Conservation (phyloP, 2,888 invertebrate species). For the Podotricha telesiphe region DNA sequence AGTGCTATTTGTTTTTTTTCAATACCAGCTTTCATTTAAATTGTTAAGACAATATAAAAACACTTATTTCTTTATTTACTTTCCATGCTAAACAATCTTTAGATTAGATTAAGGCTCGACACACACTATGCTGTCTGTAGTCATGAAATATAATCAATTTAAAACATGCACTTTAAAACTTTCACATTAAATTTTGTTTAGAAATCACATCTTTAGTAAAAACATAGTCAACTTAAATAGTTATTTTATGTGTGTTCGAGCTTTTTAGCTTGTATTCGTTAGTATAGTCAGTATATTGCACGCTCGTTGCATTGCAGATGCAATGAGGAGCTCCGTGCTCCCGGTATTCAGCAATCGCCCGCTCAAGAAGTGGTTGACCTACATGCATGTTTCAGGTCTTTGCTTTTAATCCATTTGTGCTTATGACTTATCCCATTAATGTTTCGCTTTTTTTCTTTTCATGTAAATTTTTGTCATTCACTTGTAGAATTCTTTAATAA, state of each 20-base stretch:
- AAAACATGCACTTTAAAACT: not conserved
- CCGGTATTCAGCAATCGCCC: conserved; percentile 71
- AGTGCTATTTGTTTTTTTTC: not conserved
- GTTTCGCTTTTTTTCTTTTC: conserved; percentile 24
- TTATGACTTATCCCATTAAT: conserved; percentile 9
- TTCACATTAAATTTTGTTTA: too few species aligned
- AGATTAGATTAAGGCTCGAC: conserved; percentile 10
- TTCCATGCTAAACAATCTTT: not conserved
- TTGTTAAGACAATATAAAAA: not conserved
- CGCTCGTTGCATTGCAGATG: conserved; percentile 74
- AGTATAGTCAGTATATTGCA: conserved; percentile 26
- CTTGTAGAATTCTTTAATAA: not conserved
- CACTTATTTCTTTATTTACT: not conserved
- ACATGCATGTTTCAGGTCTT: conserved; percentile 82
- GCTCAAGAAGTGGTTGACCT: conserved; percentile 82
- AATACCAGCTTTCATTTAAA: not conserved
- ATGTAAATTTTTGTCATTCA: conserved; percentile 3
- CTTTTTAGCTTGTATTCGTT: conserved; percentile 12
- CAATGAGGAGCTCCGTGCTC: conserved; percentile 70
- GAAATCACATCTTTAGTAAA: too few species aligned
- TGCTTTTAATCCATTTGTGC: conserved; percentile 61
- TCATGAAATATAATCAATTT: not conserved
- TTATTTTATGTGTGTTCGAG: not conserved
- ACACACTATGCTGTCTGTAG: not conserved
- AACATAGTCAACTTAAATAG: too few species aligned